Conservation (phyloP, 2,113 vertebrate genomes). For the Rana temporaria region DNA sequence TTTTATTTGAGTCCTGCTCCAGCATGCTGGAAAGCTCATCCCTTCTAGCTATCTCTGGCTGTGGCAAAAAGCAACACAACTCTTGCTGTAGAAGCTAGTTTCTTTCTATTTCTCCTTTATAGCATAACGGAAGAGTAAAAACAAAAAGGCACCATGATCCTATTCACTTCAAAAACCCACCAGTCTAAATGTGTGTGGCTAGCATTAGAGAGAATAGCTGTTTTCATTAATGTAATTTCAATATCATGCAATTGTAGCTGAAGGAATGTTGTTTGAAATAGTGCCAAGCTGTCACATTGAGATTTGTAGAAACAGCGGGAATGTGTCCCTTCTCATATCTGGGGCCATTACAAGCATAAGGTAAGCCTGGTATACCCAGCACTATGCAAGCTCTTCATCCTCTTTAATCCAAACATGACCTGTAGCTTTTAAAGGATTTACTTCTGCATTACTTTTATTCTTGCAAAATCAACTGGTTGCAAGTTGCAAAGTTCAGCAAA, state of each 20-base stretch:
- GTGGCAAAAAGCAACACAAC: no score
- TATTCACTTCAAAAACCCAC: no score
- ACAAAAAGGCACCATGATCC: no score
- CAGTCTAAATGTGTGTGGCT: no score
- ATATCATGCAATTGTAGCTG: neutral
- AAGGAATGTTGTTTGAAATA: conserved; percentile 24
- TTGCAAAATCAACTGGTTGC: conserved; percentile 28
- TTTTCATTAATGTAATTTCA: neutral
- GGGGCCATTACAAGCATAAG: conserved; percentile 28
- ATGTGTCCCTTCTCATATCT: conserved; percentile 31
- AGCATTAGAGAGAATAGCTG: neutral
- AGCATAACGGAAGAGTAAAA: no score
- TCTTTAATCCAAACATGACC: conserved; percentile 48
- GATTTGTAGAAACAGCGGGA: conserved; percentile 28
- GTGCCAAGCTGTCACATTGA: conserved; percentile 26
- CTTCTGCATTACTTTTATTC: conserved; percentile 42
- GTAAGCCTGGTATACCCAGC: conserved; percentile 34
- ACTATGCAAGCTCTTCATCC: conserved; percentile 46
- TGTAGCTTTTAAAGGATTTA: conserved; percentile 55
- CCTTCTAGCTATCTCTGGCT: no score
- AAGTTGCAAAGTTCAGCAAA: conserved; percentile 10
- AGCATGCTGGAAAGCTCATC: no score
- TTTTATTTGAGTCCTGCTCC: no score
- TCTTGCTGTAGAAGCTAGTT: no score
- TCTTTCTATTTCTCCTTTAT: no score